Evolutionary conservation across 53 echinoderm and acorn worm genomes (phyloP).

Genomic region (Paelopatides confundens): DNA sequence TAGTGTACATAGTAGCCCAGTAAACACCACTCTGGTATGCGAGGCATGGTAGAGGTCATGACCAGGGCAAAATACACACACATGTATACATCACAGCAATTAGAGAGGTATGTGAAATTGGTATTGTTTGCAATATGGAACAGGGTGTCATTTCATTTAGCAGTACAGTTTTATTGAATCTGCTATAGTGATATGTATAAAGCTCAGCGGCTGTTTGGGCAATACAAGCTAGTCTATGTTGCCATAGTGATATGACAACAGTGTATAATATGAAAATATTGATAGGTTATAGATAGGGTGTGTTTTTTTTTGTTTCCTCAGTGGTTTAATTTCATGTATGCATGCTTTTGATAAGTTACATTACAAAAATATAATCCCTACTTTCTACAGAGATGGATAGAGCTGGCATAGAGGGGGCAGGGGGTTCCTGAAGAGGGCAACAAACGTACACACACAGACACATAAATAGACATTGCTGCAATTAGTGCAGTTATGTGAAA

Average conservation of each 20-base stretch:
- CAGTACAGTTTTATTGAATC: background rate
- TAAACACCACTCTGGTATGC: constrained; percentile 22
- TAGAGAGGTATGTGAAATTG: background rate
- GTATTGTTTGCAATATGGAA: constrained; percentile 12
- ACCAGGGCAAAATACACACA: background rate
- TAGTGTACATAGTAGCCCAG: background rate
- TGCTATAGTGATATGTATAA: background rate
- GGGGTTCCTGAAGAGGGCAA: too few species aligned
- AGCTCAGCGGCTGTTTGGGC: constrained; percentile 3
- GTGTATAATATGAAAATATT: too few species aligned
- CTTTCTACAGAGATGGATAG: too few species aligned
- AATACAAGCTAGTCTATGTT: background rate
- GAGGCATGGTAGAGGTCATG: background rate
- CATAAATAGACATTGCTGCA: too few species aligned
- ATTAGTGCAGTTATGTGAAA: too few species aligned
- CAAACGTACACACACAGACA: too few species aligned
- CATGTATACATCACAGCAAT: constrained; percentile 1
- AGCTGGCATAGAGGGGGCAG: too few species aligned
- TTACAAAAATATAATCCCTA: too few species aligned
- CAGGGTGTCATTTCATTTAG: background rate
- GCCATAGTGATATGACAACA: background rate
- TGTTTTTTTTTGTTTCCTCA: too few species aligned
- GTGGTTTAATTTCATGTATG: too few species aligned
- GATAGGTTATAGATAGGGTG: too few species aligned
- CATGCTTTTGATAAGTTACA: too few species aligned